Evolutionary conservation across 1,140 invertebrate species (phyloP), one percentile per base, ranked within the genome.

Genomic region (Tetragnatha versicolor): DNA sequence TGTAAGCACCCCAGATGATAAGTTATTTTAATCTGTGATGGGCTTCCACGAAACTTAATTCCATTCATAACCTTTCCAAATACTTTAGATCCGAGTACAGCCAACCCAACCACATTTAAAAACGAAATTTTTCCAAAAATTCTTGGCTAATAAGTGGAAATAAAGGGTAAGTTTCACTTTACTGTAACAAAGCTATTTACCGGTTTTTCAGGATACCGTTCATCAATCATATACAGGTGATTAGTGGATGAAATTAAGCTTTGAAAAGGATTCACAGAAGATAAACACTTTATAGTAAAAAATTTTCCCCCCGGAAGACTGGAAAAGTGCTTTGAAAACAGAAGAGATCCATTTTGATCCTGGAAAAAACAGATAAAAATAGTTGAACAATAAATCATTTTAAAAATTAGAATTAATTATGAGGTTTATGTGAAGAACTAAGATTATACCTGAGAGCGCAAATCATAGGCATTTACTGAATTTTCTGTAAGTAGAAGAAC

Each of bases 151-250:
- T n/a, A n/a, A n/a, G 6, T n/a, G n/a, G 22, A 51, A 25, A 12
- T 7, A 25, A 7, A 51, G n/a, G 7, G 7, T 42, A 10, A 17
- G 39, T 10, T 42, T 42, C 17, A 42, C 17, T 42, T 17, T 42
- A 10, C 7, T 42, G 17, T 42, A 17, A 27, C 20, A 61, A 39
- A 27, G 12, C n/a, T n/a, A n/a, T n/a, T 49, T 51, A 68, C 65
- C 42, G 65, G 65, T 68, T 68, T 51, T n/a, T 33, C n/a, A 20
- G 42, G 65, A 51, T 68, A 68, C 9, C 65, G 42, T 33, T 68
- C 65, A 68, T 68, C 65, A 68, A n/a, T 33, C 17, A 68, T 10
- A 49, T 49, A 68, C 12, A 68, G 33, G 33, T 68, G 65, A 35
- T 51, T 17, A 22, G 25, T 45, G 31, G 65, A 68, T 20, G 31